These are phyloP conservation scores for Armadillidium nasatum DNA, from an alignment of 1,140 invertebrate genomes.

Conservation along the genomic window DNA sequence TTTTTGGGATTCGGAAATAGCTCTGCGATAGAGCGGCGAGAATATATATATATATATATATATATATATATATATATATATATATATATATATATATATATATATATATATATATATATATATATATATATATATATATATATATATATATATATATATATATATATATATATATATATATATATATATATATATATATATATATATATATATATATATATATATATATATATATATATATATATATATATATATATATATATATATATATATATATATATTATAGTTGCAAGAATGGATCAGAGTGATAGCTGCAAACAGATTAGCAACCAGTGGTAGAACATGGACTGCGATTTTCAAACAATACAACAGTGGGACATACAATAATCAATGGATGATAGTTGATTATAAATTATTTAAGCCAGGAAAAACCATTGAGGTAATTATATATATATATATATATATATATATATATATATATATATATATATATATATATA, in stretches of 20 bases:
- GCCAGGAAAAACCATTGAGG: slow-evolving; percentile 48
- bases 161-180: slow-evolving; percentile 10
- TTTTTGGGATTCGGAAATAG: too few species aligned
- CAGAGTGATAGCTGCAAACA: slow-evolving; percentile 78
- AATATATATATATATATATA: too few species aligned
- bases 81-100: too few species aligned
- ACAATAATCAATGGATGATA: slow-evolving; percentile 84
- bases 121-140: too few species aligned
- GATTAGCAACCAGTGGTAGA: slow-evolving; percentile 64
- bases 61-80: too few species aligned
- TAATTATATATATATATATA: not conserved
- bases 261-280: too few species aligned
- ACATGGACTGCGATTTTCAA: slow-evolving; percentile 64
- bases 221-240: slow-evolving; percentile 10
- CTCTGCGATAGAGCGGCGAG: too few species aligned
- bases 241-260: not conserved
- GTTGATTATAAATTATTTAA: slow-evolving; percentile 66
- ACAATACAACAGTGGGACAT: slow-evolving; percentile 71
- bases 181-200: not conserved
- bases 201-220: not conserved
- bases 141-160: too few species aligned
- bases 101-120: too few species aligned
- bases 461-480: too few species aligned
- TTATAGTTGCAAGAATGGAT: slow-evolving; percentile 69
- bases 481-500: too few species aligned